Base-by-base conservation (phyloP, 2,888 invertebrate genomes). In the Netelia inedita region DNA sequence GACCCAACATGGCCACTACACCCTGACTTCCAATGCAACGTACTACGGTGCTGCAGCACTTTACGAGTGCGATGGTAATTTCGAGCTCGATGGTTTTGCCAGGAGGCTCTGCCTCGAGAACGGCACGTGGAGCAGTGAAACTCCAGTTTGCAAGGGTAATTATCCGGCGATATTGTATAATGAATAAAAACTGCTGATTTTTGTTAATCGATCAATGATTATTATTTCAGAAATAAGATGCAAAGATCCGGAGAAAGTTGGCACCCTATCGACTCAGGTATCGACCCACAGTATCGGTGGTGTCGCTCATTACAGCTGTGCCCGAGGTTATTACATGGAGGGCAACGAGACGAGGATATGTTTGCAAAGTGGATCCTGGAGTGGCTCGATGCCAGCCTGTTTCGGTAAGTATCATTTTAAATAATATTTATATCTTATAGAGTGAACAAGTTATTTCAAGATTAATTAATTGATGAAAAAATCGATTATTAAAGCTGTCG, bases 101-200 rank as follows among this genome's bases (percentile, higher is more conserved):
- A 95, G 98, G 74, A 94, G 98, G 82, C 94, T 98, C 73, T 98
- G 98, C 91, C 95, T 97, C 75, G 98, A 98, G 91, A 97, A 98
- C 91, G 98, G 97, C 71, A 98, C 98, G 0, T 98, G 98, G 98
- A 97, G 98, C 90, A 97, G 97, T 19, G 97, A 97, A 82, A 94
- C 96, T 0, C 98, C 98, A 0, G 92, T 94, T n/a, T 98, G 98
- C 92, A 95, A 95, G 94, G 97, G 97, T 97, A 94, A 91, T 79
- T 86, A 57, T n/a, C 0, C 1, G 1, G 35, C 9, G 35, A 50
- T 11, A 1, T 11, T 11, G 9, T 23, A 11, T 41, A 14, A 46
- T 2, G 35, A 43, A 63, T 0, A 9, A 71, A 57, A 59, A 16
- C 10, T 35, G 35, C 35, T 5, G 1, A 35, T 35, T 35, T 35